Conservation (phyloP, 1,140 invertebrate genomes). For the Drosophila biarmipes region DNA sequence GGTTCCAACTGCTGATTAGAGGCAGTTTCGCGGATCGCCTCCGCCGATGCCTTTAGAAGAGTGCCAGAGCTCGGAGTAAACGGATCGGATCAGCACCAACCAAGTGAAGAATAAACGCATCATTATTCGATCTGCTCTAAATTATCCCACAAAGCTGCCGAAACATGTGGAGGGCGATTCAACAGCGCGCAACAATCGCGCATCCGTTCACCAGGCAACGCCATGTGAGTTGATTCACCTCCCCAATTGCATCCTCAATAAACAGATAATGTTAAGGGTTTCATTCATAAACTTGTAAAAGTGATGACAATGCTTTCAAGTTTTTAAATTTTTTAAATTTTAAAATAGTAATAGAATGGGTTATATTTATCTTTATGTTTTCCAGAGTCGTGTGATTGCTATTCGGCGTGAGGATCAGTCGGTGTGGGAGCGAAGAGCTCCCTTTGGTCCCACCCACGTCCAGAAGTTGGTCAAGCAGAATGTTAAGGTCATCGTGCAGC, state of each 20-base stretch:
- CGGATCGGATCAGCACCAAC: slow-evolving; percentile 48
- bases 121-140: slow-evolving; percentile 19
- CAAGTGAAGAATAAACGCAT: slow-evolving; percentile 5
- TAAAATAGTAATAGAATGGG: too few relatives aligned
- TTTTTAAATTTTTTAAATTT: not conserved
- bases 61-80: slow-evolving; percentile 62
- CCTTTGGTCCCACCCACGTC: slow-evolving; percentile 96
- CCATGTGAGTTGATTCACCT: slow-evolving; percentile 64
- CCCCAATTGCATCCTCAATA: slow-evolving; percentile 4
- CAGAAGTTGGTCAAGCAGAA: slow-evolving; percentile 93
- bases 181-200: slow-evolving; percentile 59
- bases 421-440: slow-evolving; percentile 98
- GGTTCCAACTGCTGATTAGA: slow-evolving; percentile 63
- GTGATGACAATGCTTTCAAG: too few relatives aligned
- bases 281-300: not conserved
- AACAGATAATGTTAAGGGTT: not conserved
- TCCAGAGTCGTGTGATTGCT: slow-evolving; percentile 89
- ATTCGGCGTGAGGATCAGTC: slow-evolving; percentile 97
- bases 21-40: slow-evolving; percentile 37
- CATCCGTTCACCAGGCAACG: slow-evolving; percentile 63
- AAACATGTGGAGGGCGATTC: slow-evolving; percentile 58
- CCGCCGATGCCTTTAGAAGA: slow-evolving; percentile 56
- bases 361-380: not conserved
- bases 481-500: slow-evolving; percentile 98
- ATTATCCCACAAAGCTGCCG: slow-evolving; percentile 17